phyloP scores from a whole-genome alignment of 2,113 vertebrate genomes.

The Neolamprologus sp. region DNA sequence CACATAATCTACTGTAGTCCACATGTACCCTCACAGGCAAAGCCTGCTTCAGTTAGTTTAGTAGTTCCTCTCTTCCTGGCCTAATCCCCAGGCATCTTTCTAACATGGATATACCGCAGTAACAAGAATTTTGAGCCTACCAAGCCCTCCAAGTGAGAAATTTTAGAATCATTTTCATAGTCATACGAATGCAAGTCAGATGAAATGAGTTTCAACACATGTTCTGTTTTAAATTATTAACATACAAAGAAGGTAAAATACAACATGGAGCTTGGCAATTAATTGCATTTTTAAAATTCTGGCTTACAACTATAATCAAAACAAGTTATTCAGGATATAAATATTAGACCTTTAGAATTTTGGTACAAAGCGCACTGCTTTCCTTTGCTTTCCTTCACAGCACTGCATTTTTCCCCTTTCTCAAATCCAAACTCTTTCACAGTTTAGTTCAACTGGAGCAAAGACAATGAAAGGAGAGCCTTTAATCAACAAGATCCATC shows the following conservation, averaged over 20 bases:
- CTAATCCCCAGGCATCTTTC: neutral
- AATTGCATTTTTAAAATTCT: neutral
- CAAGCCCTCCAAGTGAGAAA: neutral
- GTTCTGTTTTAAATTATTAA: neutral
- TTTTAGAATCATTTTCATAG: neutral
- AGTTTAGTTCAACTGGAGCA: neutral
- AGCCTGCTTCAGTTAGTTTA: neutral
- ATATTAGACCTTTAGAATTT: neutral
- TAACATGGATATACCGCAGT: neutral
- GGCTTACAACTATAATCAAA: neutral
- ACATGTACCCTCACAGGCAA: conserved; percentile 11
- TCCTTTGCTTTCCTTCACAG: neutral
- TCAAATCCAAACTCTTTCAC: neutral
- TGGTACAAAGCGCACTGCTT: neutral
- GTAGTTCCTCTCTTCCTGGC: neutral
- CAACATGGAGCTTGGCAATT: neutral
- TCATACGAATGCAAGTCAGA: neutral
- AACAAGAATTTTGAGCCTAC: neutral
- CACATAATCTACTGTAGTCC: conserved; percentile 23
- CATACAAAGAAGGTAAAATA: neutral
- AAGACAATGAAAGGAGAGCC: neutral
- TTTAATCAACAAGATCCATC: neutral
- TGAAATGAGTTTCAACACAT: neutral
- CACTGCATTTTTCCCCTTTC: neutral
- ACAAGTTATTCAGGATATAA: neutral